Base-by-base conservation (phyloP, 1,140 invertebrate genomes). In the Drosophila kohkoa region DNA sequence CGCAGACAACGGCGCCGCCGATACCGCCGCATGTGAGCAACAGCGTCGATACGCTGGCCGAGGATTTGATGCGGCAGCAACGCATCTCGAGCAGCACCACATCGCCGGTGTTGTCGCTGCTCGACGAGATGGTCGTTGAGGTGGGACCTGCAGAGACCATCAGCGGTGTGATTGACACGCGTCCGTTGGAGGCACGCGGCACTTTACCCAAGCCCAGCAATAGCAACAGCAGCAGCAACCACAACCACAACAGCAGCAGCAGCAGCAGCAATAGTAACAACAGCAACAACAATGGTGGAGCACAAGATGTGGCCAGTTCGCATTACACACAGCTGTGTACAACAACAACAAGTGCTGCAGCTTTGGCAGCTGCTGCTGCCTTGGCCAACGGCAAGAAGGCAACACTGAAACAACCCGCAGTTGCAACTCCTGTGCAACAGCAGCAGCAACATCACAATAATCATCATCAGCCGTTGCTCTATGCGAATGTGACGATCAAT, bases 131-230 rank as follows among this genome's bases (percentile, higher is more conserved):
- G 43, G 94, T 94, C 0, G 20, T 20, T 20, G 94, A 95, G 75
- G 94, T 94, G 0, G 94, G 95, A 0, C 94, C 95, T 5, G 95
- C 95, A 1, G 95, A 95, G 82, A 95, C 95, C 11, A 95, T 95
- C 48, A 94, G 93, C 13, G 95, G 95, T 1, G 92, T 95, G 28
- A 95, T 95, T 41, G 95, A 95, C 75, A 95, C 95, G 0, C 92
- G 94, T 91, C 92, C 92, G 13, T 43, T 92, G 57, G 92, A 92
- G 49, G 82, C 90, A n/a, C 82, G 92, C 2, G 85, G 80, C n/a
- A 67, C 78, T 38, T 64, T 72, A 75, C 67, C 63, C 30, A 78
- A 51, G 52, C 43, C 38, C 4, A 59, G 13, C 32, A 35, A 5
- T 35, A 52, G 38, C 25, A 32, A 8, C 52, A 49, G 32, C 60